Base-by-base conservation (phyloP, 2,888 invertebrate genomes). In the Mamestra brassicae region DNA sequence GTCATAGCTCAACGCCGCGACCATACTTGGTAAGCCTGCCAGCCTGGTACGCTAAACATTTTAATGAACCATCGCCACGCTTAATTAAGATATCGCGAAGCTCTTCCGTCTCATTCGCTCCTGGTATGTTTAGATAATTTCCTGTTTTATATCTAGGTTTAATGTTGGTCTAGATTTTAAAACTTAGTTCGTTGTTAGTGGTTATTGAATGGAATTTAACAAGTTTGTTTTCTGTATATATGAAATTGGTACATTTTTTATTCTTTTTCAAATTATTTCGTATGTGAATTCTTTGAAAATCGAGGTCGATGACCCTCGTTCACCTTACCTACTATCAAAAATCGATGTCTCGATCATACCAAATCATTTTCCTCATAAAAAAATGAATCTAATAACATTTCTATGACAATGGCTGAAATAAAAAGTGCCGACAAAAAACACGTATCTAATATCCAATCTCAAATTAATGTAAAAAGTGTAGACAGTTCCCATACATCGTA, bases 71-170 rank as follows among this genome's bases (percentile, higher is more conserved):
- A 86, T 88, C 84, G 86, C 83, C 78, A 68, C 80, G 81, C 81
- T 87, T 91, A 89, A 92, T 91, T 91, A 90, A 91, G 90, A 90
- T 84, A 87, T 88, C 64, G 81, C 71, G 54, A 73, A 78, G 52
- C 82, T 86, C 76, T 73, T 83, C 70, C 74, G 66, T 85, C 86
- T 81, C 83, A 66, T 78, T 87, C 85, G 66, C 71, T 70, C 84
- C 71, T 74, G 77, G 84, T 83, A 84, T 80, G 82, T 79, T 61
- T 63, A 81, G 67, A 79, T 77, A 75, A 86, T 79, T 85, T 81
- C 80, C 83, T 78, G 81, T 83, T 81, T 85, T 78, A 73, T 69
- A 81, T 78, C 81, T 80, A 81, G 83, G 78, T 58, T 77, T 58
- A 42, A 70, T 76, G 70, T 64, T 77, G 73, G 38, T 75, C 84